Evolutionary conservation across 2,797 vertebrate species (phyloP), one percentile per base, ranked within the genome.

Genomic region (Podarcis lilfordi): DNA sequence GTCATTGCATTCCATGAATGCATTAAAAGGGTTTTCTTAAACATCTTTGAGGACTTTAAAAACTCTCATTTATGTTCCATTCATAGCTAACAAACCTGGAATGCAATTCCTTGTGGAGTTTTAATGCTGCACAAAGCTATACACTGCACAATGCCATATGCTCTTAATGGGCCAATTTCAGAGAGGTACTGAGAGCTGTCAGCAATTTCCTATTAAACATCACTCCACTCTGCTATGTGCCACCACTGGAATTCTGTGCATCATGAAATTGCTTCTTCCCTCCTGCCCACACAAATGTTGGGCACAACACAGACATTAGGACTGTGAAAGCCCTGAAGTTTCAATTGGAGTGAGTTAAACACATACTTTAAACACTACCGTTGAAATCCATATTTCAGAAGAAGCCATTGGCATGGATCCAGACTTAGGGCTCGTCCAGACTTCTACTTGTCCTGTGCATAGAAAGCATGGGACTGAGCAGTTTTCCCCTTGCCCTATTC

Each of bases 1-100:
- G 82, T 55, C 3, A 64, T 84, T 82, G 9, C 10, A 0, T 19
- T 90, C 15, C 86, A 78, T 88, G 43, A 23, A 81, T 27, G 27
- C 86, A 35, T 92, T 90, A 35, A 78, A 92, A 81, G 81, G 78
- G 5, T 68, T 91, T 76, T 55, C 92, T 85, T 59, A 66, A 64
- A 89, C 80, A 7, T 77, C 10, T 88, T n/a, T 59, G 43, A 79
- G 87, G 89, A 89, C 13, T 68, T 89, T 55, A 77, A 85, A 75
- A 86, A 69, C 61, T 80, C 72, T 59, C 29, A n/a, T 45, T 85
- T 55, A 85, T 27, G 72, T 76, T 76, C 78, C 32, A 77, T 71
- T 81, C 19, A 50, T 61, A 86, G 75, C 87, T 66, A 85, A 75
- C 15, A 64, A 69, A 4, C 81, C 7, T n/a, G 55, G 35, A 88